Conservation (phyloP, 1,140 invertebrate genomes). For the Habropoda laboriosa region DNA sequence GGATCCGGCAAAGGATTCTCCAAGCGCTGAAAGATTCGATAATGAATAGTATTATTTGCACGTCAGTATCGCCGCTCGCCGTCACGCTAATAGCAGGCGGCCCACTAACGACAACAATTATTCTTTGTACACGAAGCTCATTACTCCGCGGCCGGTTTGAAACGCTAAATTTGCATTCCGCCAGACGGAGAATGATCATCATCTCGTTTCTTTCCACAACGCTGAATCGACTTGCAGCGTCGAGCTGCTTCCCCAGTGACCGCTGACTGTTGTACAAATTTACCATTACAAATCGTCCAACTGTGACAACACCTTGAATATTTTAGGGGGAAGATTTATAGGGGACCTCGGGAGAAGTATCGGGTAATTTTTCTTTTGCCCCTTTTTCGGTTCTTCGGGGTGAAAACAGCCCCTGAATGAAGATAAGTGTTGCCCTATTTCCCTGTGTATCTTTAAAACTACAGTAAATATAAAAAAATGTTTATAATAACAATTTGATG, state of each 20-base stretch:
- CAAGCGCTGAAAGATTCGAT: neutral
- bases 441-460: no score
- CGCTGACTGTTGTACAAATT: neutral
- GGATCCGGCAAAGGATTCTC: neutral
- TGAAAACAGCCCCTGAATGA: no score
- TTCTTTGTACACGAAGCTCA: constrained; percentile 9
- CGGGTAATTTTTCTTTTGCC: no score
- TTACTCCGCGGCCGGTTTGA: neutral
- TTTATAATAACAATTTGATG: no score
- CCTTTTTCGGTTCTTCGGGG: no score
- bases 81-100: neutral
- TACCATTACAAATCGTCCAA: neutral
- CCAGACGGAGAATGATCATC: neutral
- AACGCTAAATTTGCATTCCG: constrained; percentile 17
- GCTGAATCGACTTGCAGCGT: neutral
- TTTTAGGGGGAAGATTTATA: no score
- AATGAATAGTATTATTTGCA: constrained; percentile 18
- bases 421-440: no score
- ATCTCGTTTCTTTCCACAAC: neutral
- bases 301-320: neutral
- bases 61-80: neutral
- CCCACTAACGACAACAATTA: constrained; percentile 10
- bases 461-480: no score
- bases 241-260: neutral
- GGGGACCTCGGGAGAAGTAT: no score